Evolutionary conservation across 2,888 invertebrate species (phyloP).

Genomic region (Brassicogethes aeneus): DNA sequence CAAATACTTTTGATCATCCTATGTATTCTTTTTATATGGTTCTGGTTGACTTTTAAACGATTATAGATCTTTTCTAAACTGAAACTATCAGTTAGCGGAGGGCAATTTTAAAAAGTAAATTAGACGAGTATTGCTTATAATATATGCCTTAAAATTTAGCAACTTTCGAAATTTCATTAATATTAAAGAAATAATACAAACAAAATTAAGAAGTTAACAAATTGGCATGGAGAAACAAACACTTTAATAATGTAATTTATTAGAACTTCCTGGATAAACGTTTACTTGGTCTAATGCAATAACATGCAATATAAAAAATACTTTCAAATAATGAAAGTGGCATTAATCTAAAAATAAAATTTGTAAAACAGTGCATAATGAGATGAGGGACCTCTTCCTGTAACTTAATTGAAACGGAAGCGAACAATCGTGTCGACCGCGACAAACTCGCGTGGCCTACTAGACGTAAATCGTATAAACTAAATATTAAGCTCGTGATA

Average conservation of each 20-base stretch:
- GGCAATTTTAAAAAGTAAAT: too few relatives aligned
- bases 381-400: constrained; percentile 44
- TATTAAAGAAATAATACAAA: too few relatives aligned
- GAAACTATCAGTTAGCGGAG: too few relatives aligned
- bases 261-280: background rate
- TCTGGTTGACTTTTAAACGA: too few relatives aligned
- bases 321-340: constrained; percentile 9
- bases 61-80: too few relatives aligned
- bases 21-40: too few relatives aligned
- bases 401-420: constrained; percentile 43
- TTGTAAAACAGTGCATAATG: constrained; percentile 43
- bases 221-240: background rate
- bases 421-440: constrained; percentile 40
- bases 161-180: too few relatives aligned
- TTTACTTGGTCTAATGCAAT: background rate
- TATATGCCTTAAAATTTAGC: too few relatives aligned
- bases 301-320: constrained; percentile 1
- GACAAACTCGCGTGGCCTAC: constrained; percentile 37
- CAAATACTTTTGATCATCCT: too few relatives aligned
- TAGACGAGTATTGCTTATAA: too few relatives aligned
- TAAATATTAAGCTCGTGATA: background rate
- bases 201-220: background rate
- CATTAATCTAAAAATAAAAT: constrained; percentile 39
- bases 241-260: background rate
- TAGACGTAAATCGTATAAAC: constrained; percentile 19